Conservation (phyloP, 2,113 vertebrate species). For the Nanorana parkeri region DNA sequence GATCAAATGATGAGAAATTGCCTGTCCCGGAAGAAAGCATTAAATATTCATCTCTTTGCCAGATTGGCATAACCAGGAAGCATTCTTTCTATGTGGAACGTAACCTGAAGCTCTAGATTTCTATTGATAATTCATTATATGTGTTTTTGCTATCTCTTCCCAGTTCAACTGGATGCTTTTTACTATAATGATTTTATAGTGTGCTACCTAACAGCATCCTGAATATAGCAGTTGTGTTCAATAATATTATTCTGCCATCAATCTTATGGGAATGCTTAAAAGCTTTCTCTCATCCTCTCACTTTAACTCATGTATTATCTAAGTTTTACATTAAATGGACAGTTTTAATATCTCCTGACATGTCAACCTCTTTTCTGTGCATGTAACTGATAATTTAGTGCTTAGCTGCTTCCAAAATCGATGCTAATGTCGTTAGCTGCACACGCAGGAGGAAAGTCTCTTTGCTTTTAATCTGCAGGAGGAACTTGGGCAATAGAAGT, state of each 20-base stretch:
- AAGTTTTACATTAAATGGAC: constrained; percentile 84
- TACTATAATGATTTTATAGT: constrained; percentile 75
- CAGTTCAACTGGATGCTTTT: constrained; percentile 75
- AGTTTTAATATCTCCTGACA: constrained; percentile 81
- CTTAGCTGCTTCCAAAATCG: constrained; percentile 76
- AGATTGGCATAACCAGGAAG: constrained; percentile 73
- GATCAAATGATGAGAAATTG: constrained; percentile 61
- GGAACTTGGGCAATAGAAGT: constrained; percentile 74
- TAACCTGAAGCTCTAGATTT: constrained; percentile 72
- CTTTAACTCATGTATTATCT: constrained; percentile 84
- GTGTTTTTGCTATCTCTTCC: constrained; percentile 66
- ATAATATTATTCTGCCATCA: constrained; percentile 77
- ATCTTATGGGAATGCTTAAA: constrained; percentile 82
- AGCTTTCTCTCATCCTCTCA: constrained; percentile 83
- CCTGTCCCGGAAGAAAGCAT: constrained; percentile 63
- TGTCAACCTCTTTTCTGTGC: constrained; percentile 76
- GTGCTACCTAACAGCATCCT: constrained; percentile 76
- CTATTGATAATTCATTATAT: constrained; percentile 82
- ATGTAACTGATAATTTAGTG: constrained; percentile 72
- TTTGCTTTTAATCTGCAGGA: constrained; percentile 81
- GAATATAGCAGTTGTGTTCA: constrained; percentile 71
- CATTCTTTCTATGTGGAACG: constrained; percentile 73
- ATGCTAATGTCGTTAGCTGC: constrained; percentile 76
- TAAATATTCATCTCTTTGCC: constrained; percentile 68
- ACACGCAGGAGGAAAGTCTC: constrained; percentile 68